Evolutionary conservation across 2,888 invertebrate genomes (phyloP), one percentile per base, ranked within the genome.

Genomic region (Rhabditophanes sp.): DNA sequence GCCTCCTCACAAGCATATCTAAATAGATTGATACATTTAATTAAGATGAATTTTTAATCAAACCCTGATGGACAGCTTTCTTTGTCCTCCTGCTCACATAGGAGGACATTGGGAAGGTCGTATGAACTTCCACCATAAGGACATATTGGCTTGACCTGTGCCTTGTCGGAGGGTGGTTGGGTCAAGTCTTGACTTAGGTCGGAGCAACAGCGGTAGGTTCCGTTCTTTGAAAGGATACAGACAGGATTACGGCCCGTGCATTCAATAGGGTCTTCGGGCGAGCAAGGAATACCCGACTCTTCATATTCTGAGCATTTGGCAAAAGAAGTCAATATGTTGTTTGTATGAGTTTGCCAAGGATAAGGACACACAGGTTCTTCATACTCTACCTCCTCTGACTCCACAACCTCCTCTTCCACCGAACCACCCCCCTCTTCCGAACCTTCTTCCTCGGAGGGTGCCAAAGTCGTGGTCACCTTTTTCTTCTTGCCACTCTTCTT

Each of bases 301-400:
- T 45, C 41, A 5, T 48, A 46, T 11, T 51, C 48, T 25, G 32
- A 30, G 32, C 53, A 53, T 42, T 44, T 48, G 7, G 51, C 40
- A 32, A 48, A 53, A 17, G 48, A 41, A 16, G 51, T 42, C 6
- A 53, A 39, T 17, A 53, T 50, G 32, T 53, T 53, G 32, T 51
- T 46, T 24, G 51, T 51, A 30, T 51, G 53, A n/a, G 50, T 50
- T 34, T 53, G 53, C 53, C 53, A 53, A 2, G 50, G 53, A 11
- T 47, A 50, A 1, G 51, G 50, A 27, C 53, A 53, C 7, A 52
- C 53, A n/a, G n/a, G n/a, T n/a, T n/a, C n/a, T n/a, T n/a, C n/a
- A n/a, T n/a, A n/a, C n/a, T n/a, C n/a, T n/a, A n/a, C n/a, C n/a
- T n/a, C n/a, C n/a, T n/a, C n/a, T n/a, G n/a, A n/a, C n/a, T n/a